Conservation (phyloP, 2,797 vertebrate genomes). For the Hylomyscus alleni region DNA sequence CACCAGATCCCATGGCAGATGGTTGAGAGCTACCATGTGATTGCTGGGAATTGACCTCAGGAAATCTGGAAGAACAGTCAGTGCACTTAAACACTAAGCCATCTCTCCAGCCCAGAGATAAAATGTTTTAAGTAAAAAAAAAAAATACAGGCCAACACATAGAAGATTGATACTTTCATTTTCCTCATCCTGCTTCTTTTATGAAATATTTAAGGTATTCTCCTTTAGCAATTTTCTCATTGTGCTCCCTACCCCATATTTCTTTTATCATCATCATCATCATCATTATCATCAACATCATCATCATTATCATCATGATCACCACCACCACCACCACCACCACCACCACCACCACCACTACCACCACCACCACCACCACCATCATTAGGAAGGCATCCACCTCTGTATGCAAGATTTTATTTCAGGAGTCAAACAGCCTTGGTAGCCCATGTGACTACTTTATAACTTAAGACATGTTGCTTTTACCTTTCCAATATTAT, state of each 20-base stretch:
- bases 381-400: not conserved
- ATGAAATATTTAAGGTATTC: rapidly evolving
- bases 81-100: not conserved
- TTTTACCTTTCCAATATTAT: not conserved
- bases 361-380: not conserved
- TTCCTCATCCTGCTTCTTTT: not conserved
- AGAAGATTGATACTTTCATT: not conserved
- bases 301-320: not conserved
- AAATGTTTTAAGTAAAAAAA: not conserved
- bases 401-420: not conserved
- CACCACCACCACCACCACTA: no score
- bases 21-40: not conserved
- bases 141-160: not conserved
- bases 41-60: not conserved
- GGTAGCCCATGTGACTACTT: not conserved
- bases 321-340: not conserved
- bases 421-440: not conserved
- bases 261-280: not conserved
- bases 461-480: not conserved
- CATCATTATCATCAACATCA: not conserved
- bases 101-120: not conserved
- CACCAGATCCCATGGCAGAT: not conserved
- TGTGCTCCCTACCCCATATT: not conserved
- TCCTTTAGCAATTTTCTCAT: rapidly evolving
- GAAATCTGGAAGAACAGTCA: not conserved